Percentiles rank a stretch among this genome's conserved stretches.
These are phyloP conservation scores for Enteromius fasciolatus DNA, from an alignment of 2,797 vertebrate species.

Conservation along the genomic window DNA sequence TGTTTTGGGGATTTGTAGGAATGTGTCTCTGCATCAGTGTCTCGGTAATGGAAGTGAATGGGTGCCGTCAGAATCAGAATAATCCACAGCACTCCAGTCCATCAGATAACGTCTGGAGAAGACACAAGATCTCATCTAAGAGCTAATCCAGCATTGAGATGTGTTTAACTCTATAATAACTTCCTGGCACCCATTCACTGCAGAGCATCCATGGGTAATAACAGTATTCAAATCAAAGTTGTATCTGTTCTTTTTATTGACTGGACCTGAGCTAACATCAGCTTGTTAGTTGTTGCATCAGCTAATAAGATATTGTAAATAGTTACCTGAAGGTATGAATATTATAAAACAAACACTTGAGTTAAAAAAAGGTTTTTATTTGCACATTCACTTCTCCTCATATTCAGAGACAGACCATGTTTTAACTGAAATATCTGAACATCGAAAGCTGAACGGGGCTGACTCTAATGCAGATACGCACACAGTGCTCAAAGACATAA, in stretches of 20 bases:
- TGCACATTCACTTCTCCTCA: not conserved
- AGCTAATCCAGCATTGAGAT: no score
- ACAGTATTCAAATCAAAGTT: not conserved
- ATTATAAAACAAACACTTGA: not conserved
- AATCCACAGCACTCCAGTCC: no score
- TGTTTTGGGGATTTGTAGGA: no score
- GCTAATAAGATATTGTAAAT: no score
- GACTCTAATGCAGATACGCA: not conserved
- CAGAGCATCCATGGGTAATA: no score
- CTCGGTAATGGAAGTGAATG: not conserved
- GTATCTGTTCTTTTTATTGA: not conserved
- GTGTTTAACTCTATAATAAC: no score
- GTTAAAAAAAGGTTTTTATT: conserved; percentile 18
- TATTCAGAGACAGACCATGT: no score
- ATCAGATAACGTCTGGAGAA: no score
- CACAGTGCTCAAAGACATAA: not conserved
- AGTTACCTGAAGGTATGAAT: not conserved
- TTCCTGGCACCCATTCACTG: no score
- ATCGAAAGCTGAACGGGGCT: not conserved
- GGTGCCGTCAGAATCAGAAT: no score
- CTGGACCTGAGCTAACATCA: not conserved
- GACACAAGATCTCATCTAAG: no score
- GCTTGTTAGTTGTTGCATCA: not conserved
- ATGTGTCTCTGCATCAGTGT: no score
- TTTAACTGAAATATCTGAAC: not conserved